Evolutionary conservation across 2,888 invertebrate species (phyloP), one percentile per base, ranked within the genome.

Genomic region (Agriotes lineatus): DNA sequence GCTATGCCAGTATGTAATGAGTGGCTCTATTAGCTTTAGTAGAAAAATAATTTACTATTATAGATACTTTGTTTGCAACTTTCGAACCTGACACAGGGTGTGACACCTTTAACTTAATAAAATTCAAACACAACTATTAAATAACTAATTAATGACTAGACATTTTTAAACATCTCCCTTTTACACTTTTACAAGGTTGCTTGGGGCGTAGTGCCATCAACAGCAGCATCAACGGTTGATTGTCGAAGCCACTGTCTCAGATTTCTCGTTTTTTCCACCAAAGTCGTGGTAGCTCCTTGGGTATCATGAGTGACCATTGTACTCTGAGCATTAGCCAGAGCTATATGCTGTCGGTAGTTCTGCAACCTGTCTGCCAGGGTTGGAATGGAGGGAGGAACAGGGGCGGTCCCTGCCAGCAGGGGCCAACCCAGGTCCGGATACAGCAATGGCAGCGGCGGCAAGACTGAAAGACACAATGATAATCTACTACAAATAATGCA

Each of bases 171-270:
- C n/a, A n/a, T n/a, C n/a, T n/a, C n/a, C n/a, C n/a, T n/a, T 44
- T 20, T 12, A 30, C 22, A 30, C 30, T 16, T 25, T 77, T 81
- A 82, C 45, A 82, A 76, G 19, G 81, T 81, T 2, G 82, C 79
- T 71, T 83, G 81, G 0, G 80, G 78, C 12, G 77, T 67, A 58
- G 67, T 75, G 18, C 67, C 61, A 42, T 75, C 75, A n/a, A 77
- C 71, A 48, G 63, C 67, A 42, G 65, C 73, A 20, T 80, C 83
- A 30, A 80, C 75, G 10, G 84, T 81, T 4, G 82, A 82, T 80
- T 90, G 90, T 12, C 89, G 85, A 67, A 91, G 80, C 91, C 91
- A 91, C 76, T 91, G 90, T 69, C 90, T 85, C 67, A 91, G 82
- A 75, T 90, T 90, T 62, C 89, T 85, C 0, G 90, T 90, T 33